Evolutionary conservation across 2,888 invertebrate species (phyloP), one percentile per base, ranked within the genome.

Genomic region (Lasioglossum pauxillum): DNA sequence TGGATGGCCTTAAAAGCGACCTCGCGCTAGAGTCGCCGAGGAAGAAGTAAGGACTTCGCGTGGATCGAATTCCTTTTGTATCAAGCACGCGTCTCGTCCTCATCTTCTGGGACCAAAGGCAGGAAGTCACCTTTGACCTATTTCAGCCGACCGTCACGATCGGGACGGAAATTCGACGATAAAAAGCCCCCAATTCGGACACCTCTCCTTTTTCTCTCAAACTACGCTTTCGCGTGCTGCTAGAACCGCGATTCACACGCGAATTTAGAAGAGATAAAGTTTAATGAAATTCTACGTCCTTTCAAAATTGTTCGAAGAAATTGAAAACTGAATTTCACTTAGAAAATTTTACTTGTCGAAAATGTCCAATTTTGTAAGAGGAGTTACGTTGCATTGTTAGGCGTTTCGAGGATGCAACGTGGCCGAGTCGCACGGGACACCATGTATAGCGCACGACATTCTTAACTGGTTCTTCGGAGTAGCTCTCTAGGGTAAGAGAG

Each of bases 1-100:
- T 83, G 84, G 72, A 88, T 75, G 84, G 78, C 87, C 85, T 90
- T 88, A 87, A 90, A 89, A 83, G 85, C 81, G 84, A 83, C 78
- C 67, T 74, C 80, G 73, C 73, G n/a, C 75, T 31, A 49, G 82
- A 71, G 84, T 82, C 41, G 74, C 49, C 23, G 53, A 38, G 69
- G 35, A 88, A 82, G 60, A 81, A 79, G 46, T 57, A 79, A 73
- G 79, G 73, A 72, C 60, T 89, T 89, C 80, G 86, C 81, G 83
- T 81, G 83, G 71, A 82, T 64, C 64, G 71, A 79, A 80, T 82
- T 80, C 75, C 75, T 80, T 80, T 82, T 31, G 35, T 69, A 78
- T 27, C 77, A 57, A 78, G 46, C n/a, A 81, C 53, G 53, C 23
- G 64, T 67, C 35, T 19, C 31, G 35, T 67, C 64, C 67, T 83